phyloP scores from a whole-genome alignment of 2,113 vertebrate genomes.

The Vireo altiloquus region DNA sequence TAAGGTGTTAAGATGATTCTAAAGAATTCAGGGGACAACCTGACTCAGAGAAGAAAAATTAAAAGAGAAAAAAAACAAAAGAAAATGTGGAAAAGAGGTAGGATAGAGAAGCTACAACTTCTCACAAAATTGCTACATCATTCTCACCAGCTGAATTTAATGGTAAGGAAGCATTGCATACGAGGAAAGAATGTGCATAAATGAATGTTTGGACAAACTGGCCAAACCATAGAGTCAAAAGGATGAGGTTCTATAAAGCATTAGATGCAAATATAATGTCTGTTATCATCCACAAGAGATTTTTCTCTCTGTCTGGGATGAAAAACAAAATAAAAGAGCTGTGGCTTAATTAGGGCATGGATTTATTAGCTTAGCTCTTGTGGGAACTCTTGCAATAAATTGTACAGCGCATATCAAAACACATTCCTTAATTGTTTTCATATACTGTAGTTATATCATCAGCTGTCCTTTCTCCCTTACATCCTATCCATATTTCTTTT shows the following conservation, averaged over 20 bases:
- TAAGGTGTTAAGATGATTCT: background rate
- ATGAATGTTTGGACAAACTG: background rate
- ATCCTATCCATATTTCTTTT: background rate
- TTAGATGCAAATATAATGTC: background rate
- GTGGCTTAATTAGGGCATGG: background rate
- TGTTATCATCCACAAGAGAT: background rate
- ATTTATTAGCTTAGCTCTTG: conserved; percentile 10
- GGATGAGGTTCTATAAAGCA: background rate
- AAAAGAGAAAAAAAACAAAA: background rate
- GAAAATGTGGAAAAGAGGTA: background rate
- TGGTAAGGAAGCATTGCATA: background rate
- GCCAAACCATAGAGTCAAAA: background rate
- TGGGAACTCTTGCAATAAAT: background rate
- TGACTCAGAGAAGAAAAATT: background rate
- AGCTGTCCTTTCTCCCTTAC: background rate
- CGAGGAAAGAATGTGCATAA: background rate
- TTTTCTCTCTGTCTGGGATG: background rate
- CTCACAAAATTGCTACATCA: background rate
- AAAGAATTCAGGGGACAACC: background rate
- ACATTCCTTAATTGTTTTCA: background rate
- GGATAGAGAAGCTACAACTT: background rate
- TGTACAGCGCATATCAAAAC: background rate
- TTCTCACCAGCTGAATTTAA: background rate
- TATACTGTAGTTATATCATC: background rate
- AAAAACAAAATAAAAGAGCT: background rate